Evolutionary conservation across 2,888 invertebrate genomes (phyloP).

Genomic region (Amaurobius ferox): DNA sequence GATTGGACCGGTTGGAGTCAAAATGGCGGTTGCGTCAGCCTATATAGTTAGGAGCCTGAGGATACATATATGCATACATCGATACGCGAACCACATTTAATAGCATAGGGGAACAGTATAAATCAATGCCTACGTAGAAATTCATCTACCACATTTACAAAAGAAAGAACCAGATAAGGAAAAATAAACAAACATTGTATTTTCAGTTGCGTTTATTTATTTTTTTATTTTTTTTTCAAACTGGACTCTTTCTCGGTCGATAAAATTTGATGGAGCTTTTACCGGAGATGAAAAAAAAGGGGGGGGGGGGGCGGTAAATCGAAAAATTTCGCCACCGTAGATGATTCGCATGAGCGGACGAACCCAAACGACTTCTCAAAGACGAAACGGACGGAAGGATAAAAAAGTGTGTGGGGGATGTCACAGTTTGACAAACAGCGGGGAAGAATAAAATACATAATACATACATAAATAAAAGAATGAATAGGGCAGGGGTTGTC

Average conservation of each 20-base stretch:
- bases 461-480: constrained; percentile 69
- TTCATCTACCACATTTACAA: too few species aligned
- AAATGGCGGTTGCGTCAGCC: too few species aligned
- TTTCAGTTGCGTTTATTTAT: too few species aligned
- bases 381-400: constrained; percentile 1
- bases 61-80: too few species aligned
- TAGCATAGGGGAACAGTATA: too few species aligned
- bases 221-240: constrained; percentile 43
- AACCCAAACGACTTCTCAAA: constrained; percentile 46
- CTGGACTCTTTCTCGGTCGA: constrained; percentile 64
- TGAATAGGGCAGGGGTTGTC: constrained; percentile 26
- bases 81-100: too few species aligned
- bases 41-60: too few species aligned
- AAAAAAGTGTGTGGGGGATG: constrained; percentile 3
- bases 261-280: constrained; percentile 59
- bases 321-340: constrained; percentile 47
- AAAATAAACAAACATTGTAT: too few species aligned
- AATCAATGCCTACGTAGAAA: too few species aligned
- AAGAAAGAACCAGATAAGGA: too few species aligned
- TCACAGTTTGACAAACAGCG: constrained; percentile 53
- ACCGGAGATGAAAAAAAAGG: not conserved
- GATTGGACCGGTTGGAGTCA: too few species aligned
- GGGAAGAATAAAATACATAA: constrained; percentile 44
- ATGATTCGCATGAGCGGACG: constrained; percentile 58
- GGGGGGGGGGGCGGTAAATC: not conserved